Base-by-base conservation (phyloP, 2,797 vertebrate genomes). In the Typhlichthys eigenmanni region DNA sequence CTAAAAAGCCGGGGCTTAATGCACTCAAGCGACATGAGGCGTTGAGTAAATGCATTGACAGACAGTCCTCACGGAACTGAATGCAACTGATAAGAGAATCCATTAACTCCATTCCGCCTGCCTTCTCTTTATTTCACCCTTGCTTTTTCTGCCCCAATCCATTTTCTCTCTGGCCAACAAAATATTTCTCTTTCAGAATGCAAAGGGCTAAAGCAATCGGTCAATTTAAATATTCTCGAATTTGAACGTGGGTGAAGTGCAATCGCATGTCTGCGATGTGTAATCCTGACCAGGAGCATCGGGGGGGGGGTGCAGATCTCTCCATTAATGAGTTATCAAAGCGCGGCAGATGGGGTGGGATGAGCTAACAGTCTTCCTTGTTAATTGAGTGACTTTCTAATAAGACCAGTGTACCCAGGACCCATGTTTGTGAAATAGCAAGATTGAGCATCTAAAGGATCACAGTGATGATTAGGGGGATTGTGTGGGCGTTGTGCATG, bases 251-350 rank as follows among this genome's bases (percentile, higher is more conserved):
- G 78, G 84, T 84, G 85, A 87, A 85, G 86, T 86, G 83, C 85
- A 85, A 87, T 88, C 75, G 66, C 62, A 66, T 80, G 64, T 61
- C 70, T 61, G 83, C 62, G 81, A 51, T 83, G 69, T 88, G 81
- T 90, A 91, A 92, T 92, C 83, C 86, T 87, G 86, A 88, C 88
- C 81, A 80, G 86, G 73, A 88, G 86, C 86, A 76, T 57, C 3
- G 14, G 13, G 54, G 83, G 17, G 17, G 17, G 17, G 1, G 17
- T 83, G 88, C 84, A 81, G 80, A 80, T 86, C 86, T 87, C 78
- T 66, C 76, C 82, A 89, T 91, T 91, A 92, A 92, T 91, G 85
- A 89, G 81, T 92, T 91, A 92, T 93, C 91, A 91, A 89, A 89
- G 85, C 74, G 11, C 66, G 83, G 84, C 90, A 92, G 90, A 91